Conservation (phyloP, 1,140 invertebrate species). For the Pogonus chalceus region DNA sequence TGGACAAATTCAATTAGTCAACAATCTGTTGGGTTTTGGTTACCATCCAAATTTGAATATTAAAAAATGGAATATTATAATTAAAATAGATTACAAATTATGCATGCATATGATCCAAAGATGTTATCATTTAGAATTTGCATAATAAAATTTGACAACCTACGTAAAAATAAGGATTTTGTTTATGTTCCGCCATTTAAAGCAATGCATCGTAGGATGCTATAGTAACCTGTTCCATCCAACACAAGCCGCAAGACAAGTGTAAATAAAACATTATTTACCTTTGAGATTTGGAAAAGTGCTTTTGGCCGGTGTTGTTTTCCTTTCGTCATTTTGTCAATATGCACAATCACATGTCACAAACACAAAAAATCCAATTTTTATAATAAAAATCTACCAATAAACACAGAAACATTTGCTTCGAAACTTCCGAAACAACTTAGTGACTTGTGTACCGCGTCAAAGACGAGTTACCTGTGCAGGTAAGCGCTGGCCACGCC, state of each 20-base stretch:
- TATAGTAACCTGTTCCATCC: background rate
- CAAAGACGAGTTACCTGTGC: slow-evolving; percentile 19
- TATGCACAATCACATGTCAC: slow-evolving; percentile 8
- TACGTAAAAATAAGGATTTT: background rate
- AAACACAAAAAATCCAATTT: background rate
- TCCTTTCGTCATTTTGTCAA: slow-evolving; percentile 25
- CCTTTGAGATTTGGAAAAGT: slow-evolving; percentile 49
- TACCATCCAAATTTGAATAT: no score
- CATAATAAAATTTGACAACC: no score
- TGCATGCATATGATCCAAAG: no score
- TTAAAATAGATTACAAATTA: no score
- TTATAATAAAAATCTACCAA: background rate
- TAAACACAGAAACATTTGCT: background rate
- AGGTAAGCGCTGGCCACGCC: slow-evolving; percentile 17
- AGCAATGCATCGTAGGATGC: background rate
- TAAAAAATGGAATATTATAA: no score
- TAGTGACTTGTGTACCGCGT: slow-evolving; percentile 1
- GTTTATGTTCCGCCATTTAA: slow-evolving; percentile 4
- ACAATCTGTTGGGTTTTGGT: no score
- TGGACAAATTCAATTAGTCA: no score
- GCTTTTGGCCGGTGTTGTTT: slow-evolving; percentile 30
- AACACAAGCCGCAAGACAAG: background rate
- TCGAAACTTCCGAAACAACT: background rate
- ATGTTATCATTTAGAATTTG: no score
- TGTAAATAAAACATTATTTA: slow-evolving; percentile 24